A percentile compares a stretch with the other conserved stretches of the same genome.
These are phyloP conservation scores for Monarcha castaneiventris DNA, from an alignment of 2,113 vertebrate species.

Conservation along the genomic window DNA sequence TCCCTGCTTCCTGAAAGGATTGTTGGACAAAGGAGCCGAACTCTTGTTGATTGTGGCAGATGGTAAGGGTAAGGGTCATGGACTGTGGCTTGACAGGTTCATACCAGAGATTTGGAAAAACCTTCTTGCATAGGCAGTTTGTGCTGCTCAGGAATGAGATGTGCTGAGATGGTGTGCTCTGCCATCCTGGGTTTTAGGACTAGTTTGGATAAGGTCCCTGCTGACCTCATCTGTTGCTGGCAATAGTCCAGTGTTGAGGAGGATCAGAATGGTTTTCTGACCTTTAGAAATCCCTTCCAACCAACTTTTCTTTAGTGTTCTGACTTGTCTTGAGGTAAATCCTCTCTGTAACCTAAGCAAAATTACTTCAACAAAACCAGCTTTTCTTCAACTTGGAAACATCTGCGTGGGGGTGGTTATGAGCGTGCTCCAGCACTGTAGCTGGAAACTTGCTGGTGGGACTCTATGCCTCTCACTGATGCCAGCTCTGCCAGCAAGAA, in stretches of 20 bases:
- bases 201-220: not conserved
- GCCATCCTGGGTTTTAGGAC: not conserved
- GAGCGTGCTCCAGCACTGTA: not conserved
- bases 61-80: not conserved
- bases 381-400: not conserved
- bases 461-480: not conserved
- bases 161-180: not conserved
- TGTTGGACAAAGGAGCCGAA: not conserved
- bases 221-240: not conserved
- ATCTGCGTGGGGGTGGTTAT: not conserved
- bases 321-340: not conserved
- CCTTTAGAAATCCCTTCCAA: not conserved
- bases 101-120: not conserved
- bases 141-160: not conserved
- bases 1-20: not conserved
- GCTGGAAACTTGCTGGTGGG: not conserved
- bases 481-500: not conserved
- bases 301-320: not conserved
- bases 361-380: not conserved
- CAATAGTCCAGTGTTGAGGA: not conserved
- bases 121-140: rapidly evolving
- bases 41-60: not conserved
- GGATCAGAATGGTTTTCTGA: not conserved
- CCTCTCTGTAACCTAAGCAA: not conserved
- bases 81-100: not conserved